Evolutionary conservation across 2,797 vertebrate genomes (phyloP), one percentile per base, ranked within the genome.

Genomic region (Syncerus caffer): DNA sequence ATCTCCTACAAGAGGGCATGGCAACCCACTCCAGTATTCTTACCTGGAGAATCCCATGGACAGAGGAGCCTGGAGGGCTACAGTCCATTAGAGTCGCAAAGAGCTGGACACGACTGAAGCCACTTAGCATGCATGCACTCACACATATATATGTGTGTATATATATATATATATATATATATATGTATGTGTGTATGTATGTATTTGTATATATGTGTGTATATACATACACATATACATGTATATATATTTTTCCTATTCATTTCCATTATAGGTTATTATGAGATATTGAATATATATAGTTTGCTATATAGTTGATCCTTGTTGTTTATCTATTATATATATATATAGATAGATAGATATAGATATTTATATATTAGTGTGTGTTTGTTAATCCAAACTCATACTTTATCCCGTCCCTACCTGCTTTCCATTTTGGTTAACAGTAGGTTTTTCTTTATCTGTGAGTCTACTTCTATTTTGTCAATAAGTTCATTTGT

Each of bases 21-120:
- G 17, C 64, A 38, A 21, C 64, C 19, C 64, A 12, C n/a, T 21
- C 64, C 4, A 71, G n/a, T 71, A 21, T 71, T 38, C n/a, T 21
- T 21, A 3, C 2, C 64, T 38, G n/a, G 17, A 71, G n/a, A 71
- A 21, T 21, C 0, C 64, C 64, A 71, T 34, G 9, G n/a, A 6
- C 64, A 21, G n/a, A 38, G 64, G 4, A 21, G 64, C 17, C n/a
- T 67, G 64, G 17, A 6, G n/a, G n/a, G 17, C 17, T 21, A 67
- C 9, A 12, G 2, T 34, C n/a, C 17, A 21, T 67, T 67, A 21
- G n/a, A 3, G 64, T 11, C 0, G 0, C 17, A 67, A 67, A 67
- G 64, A 67, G 9, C 15, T n/a, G 15, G 60, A 17, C 60, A n/a
- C 0, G 3, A n/a, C 29, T 62, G 3, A 62, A n/a, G 60, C 60